phyloP scores from a whole-genome alignment of 2,113 vertebrate species.

The Nematolebias whitei region DNA sequence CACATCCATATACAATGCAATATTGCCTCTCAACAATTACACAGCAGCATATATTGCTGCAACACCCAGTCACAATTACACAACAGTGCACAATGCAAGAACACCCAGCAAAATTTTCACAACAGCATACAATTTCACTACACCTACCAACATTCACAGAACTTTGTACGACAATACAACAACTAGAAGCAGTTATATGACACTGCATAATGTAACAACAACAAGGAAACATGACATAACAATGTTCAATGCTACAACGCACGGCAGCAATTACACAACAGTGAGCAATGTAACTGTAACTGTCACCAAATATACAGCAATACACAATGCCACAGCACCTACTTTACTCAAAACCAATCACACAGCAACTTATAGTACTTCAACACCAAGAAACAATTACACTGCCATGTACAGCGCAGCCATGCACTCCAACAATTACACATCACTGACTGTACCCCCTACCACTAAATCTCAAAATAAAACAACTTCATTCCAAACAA shows the following conservation, averaged over 20 bases:
- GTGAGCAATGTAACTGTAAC: too few species aligned
- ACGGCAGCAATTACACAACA: not conserved
- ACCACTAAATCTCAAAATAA: conserved; percentile 5
- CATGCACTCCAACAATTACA: not conserved
- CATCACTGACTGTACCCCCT: not conserved
- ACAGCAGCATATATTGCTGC: not conserved
- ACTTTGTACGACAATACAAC: not conserved
- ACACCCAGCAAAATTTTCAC: not conserved
- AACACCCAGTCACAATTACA: not conserved
- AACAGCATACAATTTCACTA: not conserved
- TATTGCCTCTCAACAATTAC: too few species aligned
- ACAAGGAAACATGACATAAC: not conserved
- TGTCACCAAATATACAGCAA: not conserved
- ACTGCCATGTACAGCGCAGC: not conserved
- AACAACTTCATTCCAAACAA: not conserved
- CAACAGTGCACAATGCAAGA: not conserved
- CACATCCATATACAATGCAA: not conserved
- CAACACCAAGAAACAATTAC: not conserved
- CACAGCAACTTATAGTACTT: not conserved
- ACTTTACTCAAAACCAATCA: not conserved
- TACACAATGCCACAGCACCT: not conserved
- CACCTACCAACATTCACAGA: not conserved
- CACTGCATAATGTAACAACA: not conserved
- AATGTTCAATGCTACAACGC: not conserved
- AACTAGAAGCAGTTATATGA: not conserved